Percentiles rank a stretch among this genome's conserved stretches.
Conservation (phyloP, 2,797 vertebrate species). For the Tragopan temminckii region DNA sequence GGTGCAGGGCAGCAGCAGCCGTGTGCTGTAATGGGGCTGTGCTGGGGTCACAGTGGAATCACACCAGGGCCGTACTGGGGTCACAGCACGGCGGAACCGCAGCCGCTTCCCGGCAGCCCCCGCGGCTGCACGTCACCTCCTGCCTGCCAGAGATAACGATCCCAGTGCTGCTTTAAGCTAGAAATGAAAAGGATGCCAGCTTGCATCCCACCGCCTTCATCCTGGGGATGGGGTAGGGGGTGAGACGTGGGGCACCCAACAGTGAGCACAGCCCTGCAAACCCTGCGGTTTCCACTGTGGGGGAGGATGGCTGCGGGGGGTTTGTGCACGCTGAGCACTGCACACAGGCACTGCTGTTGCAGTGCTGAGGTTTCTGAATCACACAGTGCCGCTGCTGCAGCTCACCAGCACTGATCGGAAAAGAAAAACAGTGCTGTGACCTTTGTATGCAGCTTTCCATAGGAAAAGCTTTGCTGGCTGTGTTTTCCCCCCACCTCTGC, state of each 20-base stretch:
- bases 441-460: not conserved
- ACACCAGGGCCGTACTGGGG: no score
- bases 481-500: not conserved
- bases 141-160: not conserved
- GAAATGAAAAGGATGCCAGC: not conserved
- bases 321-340: not conserved
- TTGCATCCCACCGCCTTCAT: not conserved
- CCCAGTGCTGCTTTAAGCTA: not conserved
- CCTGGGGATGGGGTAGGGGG: not conserved
- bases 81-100: not conserved
- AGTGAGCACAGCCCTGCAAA: not conserved
- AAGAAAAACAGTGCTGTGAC: not conserved
- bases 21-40: not conserved
- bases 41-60: no score
- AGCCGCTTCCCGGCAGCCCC: not conserved
- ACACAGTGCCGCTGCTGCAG: not conserved
- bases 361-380: not conserved
- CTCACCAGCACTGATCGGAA: accelerated
- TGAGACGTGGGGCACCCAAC: not conserved
- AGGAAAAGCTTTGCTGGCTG: not conserved
- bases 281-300: not conserved
- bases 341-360: no score
- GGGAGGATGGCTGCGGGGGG: not conserved
- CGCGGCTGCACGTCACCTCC: not conserved
- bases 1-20: not conserved